phyloP scores from a whole-genome alignment of 1,140 invertebrate species.

The Hypsibius dujardini region DNA sequence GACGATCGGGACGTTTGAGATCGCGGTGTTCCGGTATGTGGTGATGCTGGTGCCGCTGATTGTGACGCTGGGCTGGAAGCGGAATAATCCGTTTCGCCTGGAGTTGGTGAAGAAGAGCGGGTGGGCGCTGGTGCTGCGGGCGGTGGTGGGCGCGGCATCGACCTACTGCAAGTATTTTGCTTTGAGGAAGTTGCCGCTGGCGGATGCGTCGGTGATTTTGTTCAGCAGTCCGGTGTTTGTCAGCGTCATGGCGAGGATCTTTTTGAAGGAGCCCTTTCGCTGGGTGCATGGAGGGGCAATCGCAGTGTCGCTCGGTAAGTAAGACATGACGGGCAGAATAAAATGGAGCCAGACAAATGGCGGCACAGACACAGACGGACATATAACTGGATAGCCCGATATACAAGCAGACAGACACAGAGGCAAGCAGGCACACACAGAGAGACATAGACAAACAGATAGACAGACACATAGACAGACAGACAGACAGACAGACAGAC shows the following conservation, averaged over 20 bases:
- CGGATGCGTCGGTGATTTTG: slow-evolving; percentile 71
- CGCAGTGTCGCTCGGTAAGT: slow-evolving; percentile 45
- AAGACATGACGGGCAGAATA: no score
- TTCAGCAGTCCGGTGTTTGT: slow-evolving; percentile 79
- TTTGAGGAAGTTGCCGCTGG: slow-evolving; percentile 66
- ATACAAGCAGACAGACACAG: no score
- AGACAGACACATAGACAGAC: no score
- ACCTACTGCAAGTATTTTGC: slow-evolving; percentile 73
- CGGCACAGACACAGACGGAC: no score
- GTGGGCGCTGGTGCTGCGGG: slow-evolving; percentile 45
- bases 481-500: no score
- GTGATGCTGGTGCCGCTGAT: slow-evolving; percentile 63
- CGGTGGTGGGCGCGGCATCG: slow-evolving; percentile 62
- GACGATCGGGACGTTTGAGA: slow-evolving; percentile 33
- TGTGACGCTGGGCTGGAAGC: slow-evolving; percentile 57
- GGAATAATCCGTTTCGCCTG: slow-evolving; percentile 52
- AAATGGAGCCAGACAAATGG: no score
- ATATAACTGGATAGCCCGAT: no score
- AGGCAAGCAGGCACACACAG: no score
- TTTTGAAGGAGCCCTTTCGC: slow-evolving; percentile 70
- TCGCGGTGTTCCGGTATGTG: slow-evolving; percentile 60
- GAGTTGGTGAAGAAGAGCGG: slow-evolving; percentile 38
- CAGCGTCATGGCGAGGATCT: slow-evolving; percentile 64
- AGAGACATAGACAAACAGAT: no score
- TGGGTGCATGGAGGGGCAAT: slow-evolving; percentile 63